These are phyloP conservation scores for Terrapene triunguis DNA, from an alignment of 2,113 vertebrate species.

Conservation along the genomic window DNA sequence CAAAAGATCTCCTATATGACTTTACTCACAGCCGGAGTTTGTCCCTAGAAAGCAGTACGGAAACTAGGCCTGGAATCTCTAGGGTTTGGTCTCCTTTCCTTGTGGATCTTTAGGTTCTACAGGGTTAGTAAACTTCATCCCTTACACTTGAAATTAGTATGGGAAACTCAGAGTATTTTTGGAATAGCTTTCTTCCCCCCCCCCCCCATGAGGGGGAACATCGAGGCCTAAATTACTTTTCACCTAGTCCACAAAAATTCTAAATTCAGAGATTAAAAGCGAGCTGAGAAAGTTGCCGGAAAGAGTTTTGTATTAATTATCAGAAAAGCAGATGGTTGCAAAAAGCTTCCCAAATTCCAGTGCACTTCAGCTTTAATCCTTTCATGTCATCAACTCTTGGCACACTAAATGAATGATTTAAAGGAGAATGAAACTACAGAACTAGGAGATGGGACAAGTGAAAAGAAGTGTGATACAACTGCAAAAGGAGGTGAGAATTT, in stretches of 20 bases:
- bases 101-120: neutral
- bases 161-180: neutral
- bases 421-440: neutral
- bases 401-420: slow-evolving; percentile 9
- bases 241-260: neutral
- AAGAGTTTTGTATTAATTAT: slow-evolving; percentile 68
- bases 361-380: slow-evolving; percentile 12
- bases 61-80: neutral
- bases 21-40: neutral
- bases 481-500: slow-evolving; percentile 9
- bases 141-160: neutral
- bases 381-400: slow-evolving; percentile 13
- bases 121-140: neutral
- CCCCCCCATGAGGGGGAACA: neutral
- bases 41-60: neutral
- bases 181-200: neutral
- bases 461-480: slow-evolving; percentile 28
- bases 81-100: neutral
- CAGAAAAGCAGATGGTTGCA: slow-evolving; percentile 28
- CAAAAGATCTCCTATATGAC: accelerated
- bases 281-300: neutral
- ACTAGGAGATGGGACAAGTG: neutral
- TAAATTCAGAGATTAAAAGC: slow-evolving; percentile 18
- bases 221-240: slow-evolving; percentile 10
- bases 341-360: slow-evolving; percentile 56